phyloP scores from a whole-genome alignment of 2,113 vertebrate genomes.

The Aix galericulata region DNA sequence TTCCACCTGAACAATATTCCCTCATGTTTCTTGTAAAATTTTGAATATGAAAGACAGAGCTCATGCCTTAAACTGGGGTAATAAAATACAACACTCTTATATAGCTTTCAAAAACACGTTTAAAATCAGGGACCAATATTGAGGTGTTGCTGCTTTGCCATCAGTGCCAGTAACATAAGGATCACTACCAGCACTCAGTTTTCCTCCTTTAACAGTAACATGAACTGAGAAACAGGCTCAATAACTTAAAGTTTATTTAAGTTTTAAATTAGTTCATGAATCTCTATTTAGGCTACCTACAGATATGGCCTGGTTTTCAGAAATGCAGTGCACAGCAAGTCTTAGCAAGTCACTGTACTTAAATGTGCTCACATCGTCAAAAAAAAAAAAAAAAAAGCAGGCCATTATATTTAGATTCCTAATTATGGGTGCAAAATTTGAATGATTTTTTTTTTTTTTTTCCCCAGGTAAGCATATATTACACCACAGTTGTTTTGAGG shows the following conservation, averaged over 20 bases:
- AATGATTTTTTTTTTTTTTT: background rate
- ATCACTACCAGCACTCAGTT: background rate
- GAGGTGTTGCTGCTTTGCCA: background rate
- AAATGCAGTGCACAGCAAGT: conserved; percentile 45
- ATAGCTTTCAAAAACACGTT: background rate
- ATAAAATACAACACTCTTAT: background rate
- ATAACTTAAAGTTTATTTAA: conserved; percentile 10
- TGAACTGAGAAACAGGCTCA: background rate
- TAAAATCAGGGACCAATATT: background rate
- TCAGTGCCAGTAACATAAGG: background rate
- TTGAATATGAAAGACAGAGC: background rate
- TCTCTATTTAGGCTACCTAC: conserved; percentile 52
- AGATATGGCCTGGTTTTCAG: conserved; percentile 51
- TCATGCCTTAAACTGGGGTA: background rate
- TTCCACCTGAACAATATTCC: conserved; percentile 8
- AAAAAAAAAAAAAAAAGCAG: background rate
- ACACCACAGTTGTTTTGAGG: background rate
- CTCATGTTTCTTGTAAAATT: background rate
- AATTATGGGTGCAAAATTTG: conserved; percentile 1
- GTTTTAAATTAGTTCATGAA: conserved; percentile 3
- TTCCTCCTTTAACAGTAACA: background rate
- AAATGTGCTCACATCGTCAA: background rate
- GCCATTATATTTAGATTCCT: conserved; percentile 47
- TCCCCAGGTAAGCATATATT: background rate
- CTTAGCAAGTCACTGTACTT: background rate